Evolutionary conservation across 1,140 invertebrate species (phyloP).

Genomic region (Acromyrmex charruanus): DNA sequence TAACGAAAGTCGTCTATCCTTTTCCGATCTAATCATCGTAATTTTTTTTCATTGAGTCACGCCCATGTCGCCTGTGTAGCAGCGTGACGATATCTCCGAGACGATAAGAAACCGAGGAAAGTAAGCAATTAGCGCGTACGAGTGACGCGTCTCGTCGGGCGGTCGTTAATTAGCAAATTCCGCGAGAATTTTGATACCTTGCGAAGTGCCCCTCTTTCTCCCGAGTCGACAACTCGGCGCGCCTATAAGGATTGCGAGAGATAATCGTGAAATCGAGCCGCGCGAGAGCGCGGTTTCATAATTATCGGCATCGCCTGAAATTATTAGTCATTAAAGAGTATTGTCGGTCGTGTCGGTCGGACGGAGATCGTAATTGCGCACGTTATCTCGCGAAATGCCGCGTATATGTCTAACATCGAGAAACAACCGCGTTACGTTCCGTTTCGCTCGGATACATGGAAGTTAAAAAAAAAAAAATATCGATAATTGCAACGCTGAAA

Average conservation of each 20-base stretch:
- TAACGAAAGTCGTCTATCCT: slow-evolving; percentile 17
- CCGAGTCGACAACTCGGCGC: neutral
- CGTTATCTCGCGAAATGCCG: slow-evolving; percentile 36
- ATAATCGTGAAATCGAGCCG: slow-evolving; percentile 53
- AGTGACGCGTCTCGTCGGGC: slow-evolving; percentile 12
- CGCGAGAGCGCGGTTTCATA: slow-evolving; percentile 45
- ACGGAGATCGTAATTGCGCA: slow-evolving; percentile 41
- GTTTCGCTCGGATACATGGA: neutral
- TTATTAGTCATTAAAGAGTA: slow-evolving; percentile 57
- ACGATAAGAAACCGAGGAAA: slow-evolving; percentile 36
- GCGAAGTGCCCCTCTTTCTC: slow-evolving; percentile 1
- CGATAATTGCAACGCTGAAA: slow-evolving; percentile 8
- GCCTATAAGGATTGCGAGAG: slow-evolving; percentile 8
- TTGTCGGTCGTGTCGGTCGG: slow-evolving; percentile 46
- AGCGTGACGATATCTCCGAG: slow-evolving; percentile 8
- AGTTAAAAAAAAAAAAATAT: slow-evolving; percentile 1
- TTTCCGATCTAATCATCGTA: neutral
- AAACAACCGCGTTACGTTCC: slow-evolving; percentile 13
- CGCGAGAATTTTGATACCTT: slow-evolving; percentile 50
- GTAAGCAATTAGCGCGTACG: slow-evolving; percentile 54
- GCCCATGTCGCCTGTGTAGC: neutral
- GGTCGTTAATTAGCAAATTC: slow-evolving; percentile 55
- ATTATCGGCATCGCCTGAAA: slow-evolving; percentile 57
- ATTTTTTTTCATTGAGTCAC: slow-evolving; percentile 2
- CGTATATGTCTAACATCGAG: slow-evolving; percentile 18